Conservation (phyloP, 2,113 vertebrate species). For the Asarcornis scutulata region DNA sequence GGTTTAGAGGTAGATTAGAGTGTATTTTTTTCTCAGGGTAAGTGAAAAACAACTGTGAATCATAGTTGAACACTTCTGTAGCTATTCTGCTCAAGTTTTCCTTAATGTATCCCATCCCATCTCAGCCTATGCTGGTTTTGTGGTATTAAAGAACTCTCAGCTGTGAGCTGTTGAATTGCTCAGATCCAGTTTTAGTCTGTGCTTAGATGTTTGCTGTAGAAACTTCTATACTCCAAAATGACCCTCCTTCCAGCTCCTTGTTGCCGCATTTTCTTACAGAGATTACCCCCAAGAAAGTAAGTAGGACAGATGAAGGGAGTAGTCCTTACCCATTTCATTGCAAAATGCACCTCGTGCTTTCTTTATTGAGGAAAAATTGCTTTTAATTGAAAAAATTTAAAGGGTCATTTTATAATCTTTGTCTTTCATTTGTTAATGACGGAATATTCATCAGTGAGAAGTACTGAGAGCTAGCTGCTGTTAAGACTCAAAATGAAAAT, state of each 20-base stretch:
- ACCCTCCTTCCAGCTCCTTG: neutral
- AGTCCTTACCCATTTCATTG: neutral
- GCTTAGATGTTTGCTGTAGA: neutral
- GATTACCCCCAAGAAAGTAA: neutral
- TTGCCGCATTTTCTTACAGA: neutral
- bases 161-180: neutral
- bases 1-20: neutral
- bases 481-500: neutral
- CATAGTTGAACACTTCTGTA: neutral
- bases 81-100: neutral
- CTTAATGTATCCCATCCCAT: rapidly evolving
- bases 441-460: neutral
- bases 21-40: neutral
- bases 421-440: neutral
- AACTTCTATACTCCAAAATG: neutral
- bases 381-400: neutral
- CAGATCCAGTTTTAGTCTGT: neutral
- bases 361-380: no score
- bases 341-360: neutral
- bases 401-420: neutral
- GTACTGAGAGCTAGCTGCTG: neutral
- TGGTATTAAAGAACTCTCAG: neutral
- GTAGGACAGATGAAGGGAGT: neutral
- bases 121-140: neutral
- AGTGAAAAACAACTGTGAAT: neutral